Conservation (phyloP, 2,888 invertebrate genomes). For the Apamea sordens region DNA sequence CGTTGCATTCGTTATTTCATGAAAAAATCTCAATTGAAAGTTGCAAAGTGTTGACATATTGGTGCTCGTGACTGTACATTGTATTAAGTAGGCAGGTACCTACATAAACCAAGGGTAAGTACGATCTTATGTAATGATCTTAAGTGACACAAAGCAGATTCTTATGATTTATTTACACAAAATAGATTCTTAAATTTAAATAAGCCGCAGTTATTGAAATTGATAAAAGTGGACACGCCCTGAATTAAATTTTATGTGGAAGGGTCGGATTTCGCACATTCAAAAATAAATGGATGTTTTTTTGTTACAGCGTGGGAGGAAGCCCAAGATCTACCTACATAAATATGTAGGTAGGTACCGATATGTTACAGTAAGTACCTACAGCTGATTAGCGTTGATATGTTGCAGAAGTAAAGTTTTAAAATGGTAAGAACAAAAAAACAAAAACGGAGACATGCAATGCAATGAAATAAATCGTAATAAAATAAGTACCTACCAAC, state of each 20-base stretch:
- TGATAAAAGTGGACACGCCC: slow-evolving; percentile 17
- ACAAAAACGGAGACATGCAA: not conserved
- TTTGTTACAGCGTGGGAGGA: too few relatives aligned
- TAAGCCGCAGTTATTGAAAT: not conserved
- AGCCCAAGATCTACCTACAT: too few relatives aligned
- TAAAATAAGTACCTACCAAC: not conserved
- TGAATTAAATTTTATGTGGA: slow-evolving; percentile 9
- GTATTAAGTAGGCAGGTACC: not conserved
- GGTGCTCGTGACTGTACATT: too few relatives aligned
- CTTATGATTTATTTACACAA: not conserved
- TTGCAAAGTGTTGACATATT: too few relatives aligned
- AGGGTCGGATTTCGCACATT: not conserved
- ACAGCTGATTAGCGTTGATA: not conserved
- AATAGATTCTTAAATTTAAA: too few relatives aligned
- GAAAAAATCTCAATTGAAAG: too few relatives aligned
- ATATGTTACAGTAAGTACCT: not conserved
- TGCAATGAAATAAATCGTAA: not conserved
- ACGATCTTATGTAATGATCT: not conserved
- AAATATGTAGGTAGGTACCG: not conserved
- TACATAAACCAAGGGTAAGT: not conserved
- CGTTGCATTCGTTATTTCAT: too few relatives aligned
- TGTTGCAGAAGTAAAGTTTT: not conserved
- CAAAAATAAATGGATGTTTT: not conserved
- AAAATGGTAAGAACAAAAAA: not conserved
- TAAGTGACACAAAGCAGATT: not conserved